A percentile compares a stretch with the other conserved stretches of the same genome.
These are phyloP conservation scores for Muscicapa striata DNA, from an alignment of 2,797 vertebrate genomes.

Conservation along the genomic window DNA sequence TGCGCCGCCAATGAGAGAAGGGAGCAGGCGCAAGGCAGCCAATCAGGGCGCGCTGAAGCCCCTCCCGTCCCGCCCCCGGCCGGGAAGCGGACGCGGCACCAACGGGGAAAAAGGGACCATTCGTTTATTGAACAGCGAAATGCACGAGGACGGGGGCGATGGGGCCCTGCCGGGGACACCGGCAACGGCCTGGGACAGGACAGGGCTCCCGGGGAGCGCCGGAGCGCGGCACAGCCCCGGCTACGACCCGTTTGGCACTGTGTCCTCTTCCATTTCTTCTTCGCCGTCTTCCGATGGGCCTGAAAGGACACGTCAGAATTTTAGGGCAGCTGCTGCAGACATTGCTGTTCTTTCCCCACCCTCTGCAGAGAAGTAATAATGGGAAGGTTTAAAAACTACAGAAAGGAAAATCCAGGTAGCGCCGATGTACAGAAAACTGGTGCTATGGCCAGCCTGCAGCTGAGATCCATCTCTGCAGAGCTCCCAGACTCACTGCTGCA, in stretches of 20 bases:
- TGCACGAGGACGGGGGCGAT: rapidly evolving
- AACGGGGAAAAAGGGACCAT: neutral
- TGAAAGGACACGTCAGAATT: slow-evolving; percentile 1
- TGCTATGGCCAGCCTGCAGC: rapidly evolving
- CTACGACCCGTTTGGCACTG: slow-evolving; percentile 86
- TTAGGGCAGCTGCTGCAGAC: neutral
- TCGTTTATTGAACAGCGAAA: slow-evolving; percentile 49
- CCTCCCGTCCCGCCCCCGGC: rapidly evolving
- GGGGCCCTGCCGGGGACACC: neutral
- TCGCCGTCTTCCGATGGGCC: slow-evolving; percentile 77
- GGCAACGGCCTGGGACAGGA: neutral
- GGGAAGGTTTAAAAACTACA: neutral
- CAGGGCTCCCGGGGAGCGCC: neutral
- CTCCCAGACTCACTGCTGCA: rapidly evolving
- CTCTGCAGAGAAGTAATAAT: rapidly evolving
- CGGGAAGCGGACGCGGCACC: neutral
- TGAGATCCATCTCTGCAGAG: neutral
- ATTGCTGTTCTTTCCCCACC: rapidly evolving
- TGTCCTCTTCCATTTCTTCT: slow-evolving; percentile 86
- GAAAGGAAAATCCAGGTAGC: rapidly evolving
- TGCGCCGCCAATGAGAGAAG: rapidly evolving
- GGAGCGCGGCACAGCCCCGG: neutral
- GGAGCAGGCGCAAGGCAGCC: rapidly evolving
- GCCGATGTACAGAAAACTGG: rapidly evolving
- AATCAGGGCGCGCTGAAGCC: rapidly evolving